phyloP scores from a whole-genome alignment of 2,888 invertebrate species.

The Polietes domitor region DNA sequence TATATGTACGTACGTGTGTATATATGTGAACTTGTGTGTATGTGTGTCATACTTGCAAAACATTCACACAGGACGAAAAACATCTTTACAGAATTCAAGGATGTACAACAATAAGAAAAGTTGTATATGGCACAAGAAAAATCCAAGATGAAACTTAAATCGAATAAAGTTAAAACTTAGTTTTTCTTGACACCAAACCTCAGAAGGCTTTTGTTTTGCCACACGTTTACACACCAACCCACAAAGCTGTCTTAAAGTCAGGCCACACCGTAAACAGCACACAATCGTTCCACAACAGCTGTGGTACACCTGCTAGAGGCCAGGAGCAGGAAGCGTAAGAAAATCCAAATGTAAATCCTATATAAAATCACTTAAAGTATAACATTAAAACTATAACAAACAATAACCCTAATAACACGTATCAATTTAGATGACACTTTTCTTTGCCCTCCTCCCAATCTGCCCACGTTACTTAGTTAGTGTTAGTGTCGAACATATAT shows the following conservation, averaged over 20 bases:
- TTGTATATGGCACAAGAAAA: neutral
- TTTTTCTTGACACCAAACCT: slow-evolving; percentile 54
- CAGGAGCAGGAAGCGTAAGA: neutral
- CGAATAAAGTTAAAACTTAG: slow-evolving; percentile 54
- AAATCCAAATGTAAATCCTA: slow-evolving; percentile 52
- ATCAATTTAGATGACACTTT: slow-evolving; percentile 64
- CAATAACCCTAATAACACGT: slow-evolving; percentile 66
- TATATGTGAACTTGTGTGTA: neutral
- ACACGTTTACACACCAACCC: neutral
- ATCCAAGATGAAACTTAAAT: slow-evolving; percentile 29
- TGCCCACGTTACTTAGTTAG: too few species aligned
- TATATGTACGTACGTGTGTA: too few species aligned
- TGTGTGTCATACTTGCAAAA: neutral
- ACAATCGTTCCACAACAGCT: slow-evolving; percentile 38
- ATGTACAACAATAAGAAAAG: neutral
- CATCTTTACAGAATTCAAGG: slow-evolving; percentile 19
- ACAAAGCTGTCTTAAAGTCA: too few species aligned
- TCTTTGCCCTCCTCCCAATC: slow-evolving; percentile 29
- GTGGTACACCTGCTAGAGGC: neutral
- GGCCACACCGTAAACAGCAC: neutral
- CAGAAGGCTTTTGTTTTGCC: slow-evolving; percentile 41
- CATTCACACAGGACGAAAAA: neutral
- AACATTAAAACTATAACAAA: slow-evolving; percentile 59
- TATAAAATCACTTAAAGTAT: slow-evolving; percentile 62
- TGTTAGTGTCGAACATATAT: neutral